Conservation (phyloP, 1,140 invertebrate species). For the Bombyx mori region DNA sequence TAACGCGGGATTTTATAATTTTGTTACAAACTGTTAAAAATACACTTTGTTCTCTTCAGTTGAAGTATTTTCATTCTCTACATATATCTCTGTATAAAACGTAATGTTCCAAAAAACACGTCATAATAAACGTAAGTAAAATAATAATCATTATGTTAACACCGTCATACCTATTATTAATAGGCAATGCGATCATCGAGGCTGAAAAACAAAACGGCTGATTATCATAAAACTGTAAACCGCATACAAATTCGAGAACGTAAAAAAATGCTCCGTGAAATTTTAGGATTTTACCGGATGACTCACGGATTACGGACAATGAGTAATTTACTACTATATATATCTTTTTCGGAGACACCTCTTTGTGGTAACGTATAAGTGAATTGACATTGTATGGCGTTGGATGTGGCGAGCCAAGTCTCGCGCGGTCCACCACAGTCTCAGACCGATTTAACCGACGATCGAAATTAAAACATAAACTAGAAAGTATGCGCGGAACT, state of each 20-base stretch:
- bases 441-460: conserved; percentile 53
- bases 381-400: conserved; percentile 17
- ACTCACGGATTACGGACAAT: conserved; percentile 1
- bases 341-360: background rate
- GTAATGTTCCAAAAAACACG: too few relatives aligned
- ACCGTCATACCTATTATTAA: too few relatives aligned
- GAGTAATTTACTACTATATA: background rate
- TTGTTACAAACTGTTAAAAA: too few relatives aligned
- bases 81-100: too few relatives aligned
- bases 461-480: conserved; percentile 48
- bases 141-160: too few relatives aligned
- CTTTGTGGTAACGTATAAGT: background rate
- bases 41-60: too few relatives aligned
- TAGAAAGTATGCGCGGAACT: conserved; percentile 29
- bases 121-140: too few relatives aligned
- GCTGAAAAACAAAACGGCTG: too few relatives aligned
- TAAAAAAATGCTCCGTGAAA: background rate
- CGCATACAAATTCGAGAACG: background rate
- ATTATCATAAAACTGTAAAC: too few relatives aligned
- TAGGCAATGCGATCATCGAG: too few relatives aligned
- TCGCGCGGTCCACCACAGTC: conserved; percentile 48
- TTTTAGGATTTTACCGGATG: background rate
- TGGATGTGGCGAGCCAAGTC: conserved; percentile 32
- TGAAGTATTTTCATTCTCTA: too few relatives aligned
- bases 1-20: too few relatives aligned